Base-by-base conservation (phyloP, 2,797 vertebrate species). In the Hippocampus kuda region DNA sequence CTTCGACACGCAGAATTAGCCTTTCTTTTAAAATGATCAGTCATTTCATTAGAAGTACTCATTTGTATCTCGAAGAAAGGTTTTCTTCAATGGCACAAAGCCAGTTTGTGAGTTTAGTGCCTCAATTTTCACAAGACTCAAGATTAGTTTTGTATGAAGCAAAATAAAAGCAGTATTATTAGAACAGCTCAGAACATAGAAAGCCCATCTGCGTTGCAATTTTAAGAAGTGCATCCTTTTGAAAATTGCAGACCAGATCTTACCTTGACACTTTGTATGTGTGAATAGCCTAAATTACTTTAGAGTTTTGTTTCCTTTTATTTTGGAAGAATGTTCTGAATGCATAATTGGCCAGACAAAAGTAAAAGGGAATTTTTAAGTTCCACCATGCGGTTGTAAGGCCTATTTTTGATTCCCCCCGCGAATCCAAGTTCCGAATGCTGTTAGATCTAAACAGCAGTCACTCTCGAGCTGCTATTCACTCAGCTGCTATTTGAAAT, bases 401-500 rank as follows among this genome's bases (percentile, higher is more conserved):
- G 12, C 26, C 26, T 38, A 10, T 61, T 41, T 61, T 22, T 20
- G 3, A 9, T 42, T 60, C 5, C 59, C 20, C 59, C 34, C 3
- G 53, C 53, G 16, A 34, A 72, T 68, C 6, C 38, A 22, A 13
- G 34, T 57, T 41, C 68, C 74, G 66, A 68, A 26, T 61, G 34
- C 42, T 71, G 46, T 69, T 68, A 74, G 59, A 65, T 51, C 59
- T 70, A 49, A 73, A 74, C 72, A 65, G 61, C 68, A 76, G 76
- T 68, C 60, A 46, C 13, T 24, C 46, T 27, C 59, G 18, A 51
- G 69, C 46, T 68, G 61, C 41, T 62, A 75, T 81, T 77, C 57
- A 70, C 34, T 53, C 22, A 67, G 62, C 63, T 71, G 42, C 57
- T 75, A 59, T 76, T 78, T 77, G 63, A 72, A 77, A 79, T 75